These are phyloP conservation scores for Megalonaias nervosa DNA, from an alignment of 1,140 invertebrate genomes.

Conservation along the genomic window DNA sequence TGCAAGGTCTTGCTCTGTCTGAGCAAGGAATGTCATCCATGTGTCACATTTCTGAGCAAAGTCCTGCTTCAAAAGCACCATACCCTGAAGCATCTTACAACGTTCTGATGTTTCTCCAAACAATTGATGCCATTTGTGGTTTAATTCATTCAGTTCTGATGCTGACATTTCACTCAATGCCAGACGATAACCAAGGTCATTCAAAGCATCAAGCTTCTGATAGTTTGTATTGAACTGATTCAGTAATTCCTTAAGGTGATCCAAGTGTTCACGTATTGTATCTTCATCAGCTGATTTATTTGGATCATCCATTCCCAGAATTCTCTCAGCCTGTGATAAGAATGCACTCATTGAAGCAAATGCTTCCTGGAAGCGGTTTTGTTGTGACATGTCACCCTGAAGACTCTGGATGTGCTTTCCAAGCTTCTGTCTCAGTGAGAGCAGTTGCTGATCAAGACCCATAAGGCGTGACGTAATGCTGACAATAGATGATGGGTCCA, in stretches of 20 bases:
- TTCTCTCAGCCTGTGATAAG: conserved; percentile 50
- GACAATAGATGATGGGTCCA: conserved; percentile 61
- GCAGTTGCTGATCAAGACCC: conserved; percentile 56
- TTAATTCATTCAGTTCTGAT: conserved; percentile 54
- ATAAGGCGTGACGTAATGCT: conserved; percentile 59
- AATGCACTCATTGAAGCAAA: conserved; percentile 54
- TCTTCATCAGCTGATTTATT: conserved; percentile 52
- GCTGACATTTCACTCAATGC: conserved; percentile 55
- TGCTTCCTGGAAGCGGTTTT: conserved; percentile 51
- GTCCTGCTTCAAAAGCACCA: conserved; percentile 62
- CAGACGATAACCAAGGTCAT: conserved; percentile 61
- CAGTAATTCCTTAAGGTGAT: conserved; percentile 56
- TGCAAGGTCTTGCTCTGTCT: conserved; percentile 59
- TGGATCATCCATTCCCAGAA: conserved; percentile 50
- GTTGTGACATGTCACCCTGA: conserved; percentile 55
- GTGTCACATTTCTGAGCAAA: conserved; percentile 66
- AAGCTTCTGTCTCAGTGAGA: conserved; percentile 54
- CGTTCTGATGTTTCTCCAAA: conserved; percentile 53
- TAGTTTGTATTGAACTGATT: conserved; percentile 54
- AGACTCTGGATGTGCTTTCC: conserved; percentile 52
- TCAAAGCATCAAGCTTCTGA: conserved; percentile 49
- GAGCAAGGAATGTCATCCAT: conserved; percentile 67
- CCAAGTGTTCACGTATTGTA: conserved; percentile 42
- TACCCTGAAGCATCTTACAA: conserved; percentile 53
- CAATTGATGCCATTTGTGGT: conserved; percentile 61